Conservation (phyloP, 2,113 vertebrate genomes). For the Cyprinodon variegatus region DNA sequence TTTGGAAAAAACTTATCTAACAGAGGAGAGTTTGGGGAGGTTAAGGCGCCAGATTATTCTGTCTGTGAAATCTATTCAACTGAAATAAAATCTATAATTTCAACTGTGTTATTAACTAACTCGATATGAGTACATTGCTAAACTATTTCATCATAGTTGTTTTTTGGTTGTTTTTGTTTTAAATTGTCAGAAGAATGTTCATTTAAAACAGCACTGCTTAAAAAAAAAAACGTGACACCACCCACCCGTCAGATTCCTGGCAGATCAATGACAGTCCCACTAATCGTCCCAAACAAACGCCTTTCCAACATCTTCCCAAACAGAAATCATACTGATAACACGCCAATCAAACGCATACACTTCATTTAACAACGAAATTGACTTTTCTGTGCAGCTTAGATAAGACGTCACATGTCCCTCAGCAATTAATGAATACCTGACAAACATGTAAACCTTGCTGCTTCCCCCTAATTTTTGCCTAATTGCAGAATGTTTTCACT, state of each 20-base stretch:
- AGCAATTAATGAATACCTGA: constrained; percentile 62
- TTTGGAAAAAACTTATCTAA: no score
- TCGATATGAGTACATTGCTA: background rate
- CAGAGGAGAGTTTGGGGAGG: no score
- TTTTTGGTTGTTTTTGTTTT: background rate
- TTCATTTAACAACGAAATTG: constrained; percentile 41
- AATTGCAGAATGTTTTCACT: constrained; percentile 55
- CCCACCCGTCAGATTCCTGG: constrained; percentile 35
- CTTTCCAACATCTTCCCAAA: background rate
- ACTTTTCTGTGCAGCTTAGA: constrained; percentile 36
- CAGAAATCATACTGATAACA: constrained; percentile 3
- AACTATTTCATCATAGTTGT: background rate
- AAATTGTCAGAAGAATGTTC: background rate
- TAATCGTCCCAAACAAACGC: constrained; percentile 46
- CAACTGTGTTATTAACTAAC: no score
- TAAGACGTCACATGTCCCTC: constrained; percentile 17
- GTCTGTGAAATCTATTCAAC: no score
- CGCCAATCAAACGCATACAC: constrained; percentile 28
- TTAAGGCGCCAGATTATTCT: no score
- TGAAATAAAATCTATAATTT: no score
- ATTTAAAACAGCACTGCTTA: background rate
- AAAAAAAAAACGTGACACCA: constrained; percentile 12
- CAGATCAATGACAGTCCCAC: constrained; percentile 26
- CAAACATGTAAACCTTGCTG: constrained; percentile 52
- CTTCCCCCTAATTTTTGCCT: constrained; percentile 47